Percentiles rank a stretch among this genome's conserved stretches.
Evolutionary conservation across 1,140 invertebrate genomes (phyloP).

Genomic region (Phortica variegata): DNA sequence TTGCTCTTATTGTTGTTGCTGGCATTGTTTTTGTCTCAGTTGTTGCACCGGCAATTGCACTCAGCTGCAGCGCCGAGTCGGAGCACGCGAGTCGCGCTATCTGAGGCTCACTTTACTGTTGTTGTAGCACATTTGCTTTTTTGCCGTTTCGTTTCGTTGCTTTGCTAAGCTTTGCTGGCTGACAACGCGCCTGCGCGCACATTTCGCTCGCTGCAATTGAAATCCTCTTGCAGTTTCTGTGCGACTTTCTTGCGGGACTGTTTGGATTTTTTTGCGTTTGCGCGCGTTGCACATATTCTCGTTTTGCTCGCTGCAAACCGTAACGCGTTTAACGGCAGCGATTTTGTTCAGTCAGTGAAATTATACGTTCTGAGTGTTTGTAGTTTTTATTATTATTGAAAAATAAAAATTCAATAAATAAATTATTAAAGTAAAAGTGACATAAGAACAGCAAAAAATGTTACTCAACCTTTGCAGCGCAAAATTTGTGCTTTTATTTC

Average conservation of each 20-base stretch:
- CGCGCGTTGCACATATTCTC: constrained; percentile 43
- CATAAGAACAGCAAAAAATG: constrained; percentile 35
- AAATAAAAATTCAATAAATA: constrained; percentile 48
- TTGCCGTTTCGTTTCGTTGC: constrained; percentile 16
- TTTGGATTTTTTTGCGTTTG: constrained; percentile 48
- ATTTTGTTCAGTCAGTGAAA: constrained; percentile 24
- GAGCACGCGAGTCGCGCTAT: background rate
- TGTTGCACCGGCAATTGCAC: constrained; percentile 45
- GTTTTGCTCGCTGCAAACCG: constrained; percentile 21
- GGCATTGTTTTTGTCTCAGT: constrained; percentile 12
- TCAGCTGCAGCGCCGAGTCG: constrained; percentile 20
- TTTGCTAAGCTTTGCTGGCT: constrained; percentile 20
- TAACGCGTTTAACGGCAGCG: constrained; percentile 37
- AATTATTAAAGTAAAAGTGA: constrained; percentile 46
- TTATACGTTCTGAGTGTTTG: constrained; percentile 47
- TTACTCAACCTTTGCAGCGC: no score
- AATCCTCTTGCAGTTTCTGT: constrained; percentile 56
- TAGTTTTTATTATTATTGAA: constrained; percentile 50
- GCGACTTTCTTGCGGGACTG: constrained; percentile 57
- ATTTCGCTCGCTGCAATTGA: constrained; percentile 48
- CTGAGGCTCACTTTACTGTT: background rate
- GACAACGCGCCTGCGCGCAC: constrained; percentile 17
- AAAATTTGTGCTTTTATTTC: no score
- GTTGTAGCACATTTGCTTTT: constrained; percentile 15
- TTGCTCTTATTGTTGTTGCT: constrained; percentile 21